phyloP scores from a whole-genome alignment of 2,113 vertebrate genomes.

The Hylia prasina region DNA sequence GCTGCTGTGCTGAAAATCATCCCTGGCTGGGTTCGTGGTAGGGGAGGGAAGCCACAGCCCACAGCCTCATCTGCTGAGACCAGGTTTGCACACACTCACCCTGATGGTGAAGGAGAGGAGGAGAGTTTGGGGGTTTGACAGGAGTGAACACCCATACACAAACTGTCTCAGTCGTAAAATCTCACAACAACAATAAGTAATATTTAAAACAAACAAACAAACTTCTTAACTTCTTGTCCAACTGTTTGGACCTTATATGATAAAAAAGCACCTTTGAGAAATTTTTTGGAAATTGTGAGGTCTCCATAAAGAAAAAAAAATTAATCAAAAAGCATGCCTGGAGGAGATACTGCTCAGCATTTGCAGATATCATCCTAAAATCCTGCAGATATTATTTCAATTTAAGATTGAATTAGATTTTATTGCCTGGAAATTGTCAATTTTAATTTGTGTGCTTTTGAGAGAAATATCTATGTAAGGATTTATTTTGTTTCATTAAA shows the following conservation, averaged over 20 bases:
- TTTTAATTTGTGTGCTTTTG: neutral
- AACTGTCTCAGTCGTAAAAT: neutral
- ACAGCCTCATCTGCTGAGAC: too few relatives aligned
- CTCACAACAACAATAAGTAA: neutral
- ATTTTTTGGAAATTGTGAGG: neutral
- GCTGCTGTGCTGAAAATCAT: neutral
- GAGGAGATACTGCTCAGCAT: neutral
- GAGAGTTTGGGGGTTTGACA: neutral
- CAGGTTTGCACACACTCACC: too few relatives aligned
- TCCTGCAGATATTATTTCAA: neutral
- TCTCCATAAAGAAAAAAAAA: neutral
- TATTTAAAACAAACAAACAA: neutral
- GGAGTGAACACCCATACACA: neutral
- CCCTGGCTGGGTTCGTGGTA: neutral
- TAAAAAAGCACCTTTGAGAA: neutral
- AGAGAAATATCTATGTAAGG: neutral
- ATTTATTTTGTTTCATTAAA: neutral
- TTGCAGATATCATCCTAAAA: neutral
- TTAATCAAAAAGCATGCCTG: neutral
- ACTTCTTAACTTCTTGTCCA: neutral
- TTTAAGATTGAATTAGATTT: neutral
- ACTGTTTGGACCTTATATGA: neutral
- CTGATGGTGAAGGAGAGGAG: neutral
- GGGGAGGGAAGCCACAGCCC: neutral
- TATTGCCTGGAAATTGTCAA: neutral